Conservation (phyloP, 2,113 vertebrate species). For the Paraplagusia blochii region DNA sequence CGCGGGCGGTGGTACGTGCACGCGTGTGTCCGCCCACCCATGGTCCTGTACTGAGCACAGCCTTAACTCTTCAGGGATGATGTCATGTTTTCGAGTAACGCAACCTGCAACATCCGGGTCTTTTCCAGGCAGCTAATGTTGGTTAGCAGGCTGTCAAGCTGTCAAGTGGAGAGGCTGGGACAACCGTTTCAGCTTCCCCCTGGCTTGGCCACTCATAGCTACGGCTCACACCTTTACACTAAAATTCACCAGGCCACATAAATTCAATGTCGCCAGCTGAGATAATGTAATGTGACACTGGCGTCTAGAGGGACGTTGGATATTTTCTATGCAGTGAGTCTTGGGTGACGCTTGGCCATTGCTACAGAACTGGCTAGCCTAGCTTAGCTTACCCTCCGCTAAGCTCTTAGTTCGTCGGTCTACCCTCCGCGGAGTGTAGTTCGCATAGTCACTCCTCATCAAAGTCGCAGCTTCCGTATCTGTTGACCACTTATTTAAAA, state of each 20-base stretch:
- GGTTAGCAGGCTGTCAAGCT: conserved; percentile 70
- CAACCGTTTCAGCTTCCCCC: conserved; percentile 68
- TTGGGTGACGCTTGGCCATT: conserved; percentile 59
- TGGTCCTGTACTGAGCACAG: background rate
- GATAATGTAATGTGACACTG: conserved; percentile 73
- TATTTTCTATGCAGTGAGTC: conserved; percentile 66
- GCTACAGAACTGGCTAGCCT: conserved; percentile 59
- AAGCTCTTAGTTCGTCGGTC: conserved; percentile 46
- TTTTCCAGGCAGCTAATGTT: conserved; percentile 56
- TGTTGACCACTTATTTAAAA: conserved; percentile 44
- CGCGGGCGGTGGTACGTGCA: no score
- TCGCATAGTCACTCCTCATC: conserved; percentile 14
- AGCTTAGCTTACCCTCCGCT: conserved; percentile 50
- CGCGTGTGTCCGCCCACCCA: no score
- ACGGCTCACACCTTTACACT: conserved; percentile 33
- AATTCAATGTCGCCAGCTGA: conserved; percentile 48
- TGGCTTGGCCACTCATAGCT: conserved; percentile 52
- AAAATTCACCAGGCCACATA: conserved; percentile 26
- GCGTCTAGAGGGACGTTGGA: conserved; percentile 63
- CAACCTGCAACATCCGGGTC: conserved; percentile 79
- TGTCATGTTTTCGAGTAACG: conserved; percentile 73
- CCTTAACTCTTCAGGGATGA: conserved; percentile 56
- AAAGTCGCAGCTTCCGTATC: conserved; percentile 31
- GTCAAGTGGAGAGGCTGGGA: conserved; percentile 71
- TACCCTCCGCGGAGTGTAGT: conserved; percentile 31